Evolutionary conservation across 2,113 vertebrate species (phyloP).

Genomic region (Oophaga pumilio): DNA sequence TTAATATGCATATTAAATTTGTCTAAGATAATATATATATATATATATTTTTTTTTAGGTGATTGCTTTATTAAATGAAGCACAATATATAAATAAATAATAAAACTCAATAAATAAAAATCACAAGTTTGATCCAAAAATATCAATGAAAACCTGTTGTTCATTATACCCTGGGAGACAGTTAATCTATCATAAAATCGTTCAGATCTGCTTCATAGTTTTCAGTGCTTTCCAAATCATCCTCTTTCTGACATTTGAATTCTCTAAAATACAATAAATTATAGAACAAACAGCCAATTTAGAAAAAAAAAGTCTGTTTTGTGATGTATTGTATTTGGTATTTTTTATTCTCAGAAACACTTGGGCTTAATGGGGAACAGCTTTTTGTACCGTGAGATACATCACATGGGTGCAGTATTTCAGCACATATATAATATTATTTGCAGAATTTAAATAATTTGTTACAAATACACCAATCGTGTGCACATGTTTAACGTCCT

Average conservation of each 20-base stretch:
- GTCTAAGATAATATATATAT: background rate
- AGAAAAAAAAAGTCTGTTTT: conserved; percentile 45
- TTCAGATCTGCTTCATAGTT: conserved; percentile 33
- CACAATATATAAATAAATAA: conserved; percentile 35
- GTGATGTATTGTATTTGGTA: conserved; percentile 54
- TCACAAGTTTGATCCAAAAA: conserved; percentile 43
- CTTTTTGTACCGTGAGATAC: conserved; percentile 29
- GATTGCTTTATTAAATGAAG: conserved; percentile 12
- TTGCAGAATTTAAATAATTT: conserved; percentile 50
- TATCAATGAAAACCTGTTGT: conserved; percentile 44
- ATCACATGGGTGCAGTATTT: conserved; percentile 45
- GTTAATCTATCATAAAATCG: conserved; percentile 55
- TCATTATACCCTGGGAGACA: conserved; percentile 51
- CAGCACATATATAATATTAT: conserved; percentile 29
- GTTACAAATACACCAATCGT: conserved; percentile 35
- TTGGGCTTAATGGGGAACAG: conserved; percentile 52
- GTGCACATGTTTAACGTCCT: conserved; percentile 39
- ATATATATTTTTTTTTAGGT: background rate
- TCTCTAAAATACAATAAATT: conserved; percentile 53
- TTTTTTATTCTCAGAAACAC: conserved; percentile 51
- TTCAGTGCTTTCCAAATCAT: conserved; percentile 49
- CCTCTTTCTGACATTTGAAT: conserved; percentile 40
- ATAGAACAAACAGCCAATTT: conserved; percentile 36
- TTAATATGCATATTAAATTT: conserved; percentile 1
- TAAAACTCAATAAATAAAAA: conserved; percentile 42